Percentiles rank a stretch among this genome's conserved stretches.
These are phyloP conservation scores for Drosophila kurseongensis DNA, from an alignment of 1,140 invertebrate genomes.

Conservation along the genomic window DNA sequence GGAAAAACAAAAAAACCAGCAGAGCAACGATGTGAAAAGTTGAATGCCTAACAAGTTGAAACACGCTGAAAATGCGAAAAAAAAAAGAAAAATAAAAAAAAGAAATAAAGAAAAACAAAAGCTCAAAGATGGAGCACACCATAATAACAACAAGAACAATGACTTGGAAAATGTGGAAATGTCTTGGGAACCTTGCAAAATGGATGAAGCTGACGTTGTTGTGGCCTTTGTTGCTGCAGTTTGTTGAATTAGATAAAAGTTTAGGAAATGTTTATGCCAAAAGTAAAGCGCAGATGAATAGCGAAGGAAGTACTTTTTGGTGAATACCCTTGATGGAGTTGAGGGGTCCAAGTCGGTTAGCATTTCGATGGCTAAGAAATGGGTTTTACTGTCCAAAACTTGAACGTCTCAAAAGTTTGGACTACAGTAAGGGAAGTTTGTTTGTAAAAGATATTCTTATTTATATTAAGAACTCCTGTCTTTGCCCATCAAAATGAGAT, in stretches of 20 bases:
- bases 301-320: constrained; percentile 17
- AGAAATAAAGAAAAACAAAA: constrained; percentile 55
- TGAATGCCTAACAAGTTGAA: constrained; percentile 78
- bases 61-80: constrained; percentile 67
- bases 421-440: background rate
- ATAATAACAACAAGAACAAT: constrained; percentile 62
- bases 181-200: constrained; percentile 79
- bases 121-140: constrained; percentile 48
- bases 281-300: constrained; percentile 56
- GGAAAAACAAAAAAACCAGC: constrained; percentile 34
- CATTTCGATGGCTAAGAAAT: background rate
- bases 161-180: constrained; percentile 79
- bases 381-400: background rate
- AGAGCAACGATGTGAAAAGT: constrained; percentile 77
- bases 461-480: background rate
- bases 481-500: too few relatives aligned
- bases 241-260: constrained; percentile 83
- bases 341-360: background rate
- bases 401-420: too few relatives aligned
- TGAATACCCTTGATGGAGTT: constrained; percentile 11
- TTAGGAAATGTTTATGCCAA: constrained; percentile 81
- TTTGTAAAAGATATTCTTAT: background rate
- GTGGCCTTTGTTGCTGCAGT: constrained; percentile 48
- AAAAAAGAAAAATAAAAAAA: constrained; percentile 25
- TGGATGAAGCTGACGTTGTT: constrained; percentile 45